Conservation (phyloP, 2,797 vertebrate species). For the Meda fulgida region DNA sequence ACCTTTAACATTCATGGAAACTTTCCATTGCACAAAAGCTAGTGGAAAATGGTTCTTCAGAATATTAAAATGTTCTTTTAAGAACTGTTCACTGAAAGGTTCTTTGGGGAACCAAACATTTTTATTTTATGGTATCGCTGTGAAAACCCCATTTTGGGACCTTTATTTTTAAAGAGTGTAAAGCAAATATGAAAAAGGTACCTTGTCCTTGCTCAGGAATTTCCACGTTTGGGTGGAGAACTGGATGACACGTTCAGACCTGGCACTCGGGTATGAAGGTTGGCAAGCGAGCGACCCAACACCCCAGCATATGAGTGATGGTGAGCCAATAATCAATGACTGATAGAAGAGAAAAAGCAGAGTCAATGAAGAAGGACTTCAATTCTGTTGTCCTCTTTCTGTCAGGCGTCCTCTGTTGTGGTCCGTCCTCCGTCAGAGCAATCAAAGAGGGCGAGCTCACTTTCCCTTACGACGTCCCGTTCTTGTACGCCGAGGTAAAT, state of each 20-base stretch:
- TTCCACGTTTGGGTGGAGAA: conserved; percentile 95
- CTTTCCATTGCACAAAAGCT: background rate
- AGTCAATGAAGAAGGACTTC: background rate
- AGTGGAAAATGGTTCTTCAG: background rate
- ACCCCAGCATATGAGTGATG: conserved; percentile 92
- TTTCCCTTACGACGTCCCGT: conserved; percentile 83
- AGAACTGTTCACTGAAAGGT: background rate
- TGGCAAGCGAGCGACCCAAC: conserved; percentile 95
- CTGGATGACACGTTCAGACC: conserved; percentile 92
- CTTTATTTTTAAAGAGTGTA: background rate
- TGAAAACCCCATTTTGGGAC: background rate
- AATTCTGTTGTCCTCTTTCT: conserved; percentile 4
- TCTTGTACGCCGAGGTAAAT: conserved; percentile 92
- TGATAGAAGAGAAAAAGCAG: background rate
- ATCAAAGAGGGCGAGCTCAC: conserved; percentile 86
- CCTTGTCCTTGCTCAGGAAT: conserved; percentile 76
- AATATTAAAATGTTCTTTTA: background rate
- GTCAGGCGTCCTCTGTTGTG: conserved; percentile 87
- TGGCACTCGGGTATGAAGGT: conserved; percentile 79
- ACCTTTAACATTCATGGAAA: background rate
- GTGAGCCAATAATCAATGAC: conserved; percentile 66
- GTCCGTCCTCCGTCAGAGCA: conserved; percentile 83
- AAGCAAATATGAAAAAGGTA: background rate
- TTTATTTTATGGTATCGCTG: too few species aligned
- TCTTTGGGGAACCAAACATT: background rate